phyloP scores from a whole-genome alignment of 2,888 invertebrate species.

The Ennomos erosarius region DNA sequence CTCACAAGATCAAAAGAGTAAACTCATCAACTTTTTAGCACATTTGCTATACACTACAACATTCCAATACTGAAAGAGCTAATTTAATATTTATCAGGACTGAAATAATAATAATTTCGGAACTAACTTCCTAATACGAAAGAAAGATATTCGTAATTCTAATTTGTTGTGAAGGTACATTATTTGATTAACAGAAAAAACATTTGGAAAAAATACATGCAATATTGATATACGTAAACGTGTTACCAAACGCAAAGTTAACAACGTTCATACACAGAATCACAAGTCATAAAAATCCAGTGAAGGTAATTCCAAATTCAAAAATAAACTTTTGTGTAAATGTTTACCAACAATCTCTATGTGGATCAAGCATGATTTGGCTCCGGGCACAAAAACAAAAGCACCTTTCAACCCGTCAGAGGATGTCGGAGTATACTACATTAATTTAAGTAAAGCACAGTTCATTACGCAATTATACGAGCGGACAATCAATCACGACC shows the following conservation, averaged over 20 bases:
- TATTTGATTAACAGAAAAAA: no score
- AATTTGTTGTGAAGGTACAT: no score
- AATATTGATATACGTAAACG: no score
- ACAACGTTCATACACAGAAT: background rate
- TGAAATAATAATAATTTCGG: background rate
- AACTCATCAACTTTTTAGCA: conserved; percentile 2
- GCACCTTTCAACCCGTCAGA: conserved; percentile 40
- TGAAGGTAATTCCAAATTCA: conserved; percentile 2
- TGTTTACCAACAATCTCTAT: conserved; percentile 37
- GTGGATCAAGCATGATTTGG: conserved; percentile 38
- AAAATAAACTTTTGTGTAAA: conserved; percentile 22
- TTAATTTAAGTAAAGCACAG: conserved; percentile 51
- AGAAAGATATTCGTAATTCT: no score
- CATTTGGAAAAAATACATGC: no score
- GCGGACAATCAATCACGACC: conserved; percentile 63
- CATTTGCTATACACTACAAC: background rate
- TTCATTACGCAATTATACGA: conserved; percentile 58
- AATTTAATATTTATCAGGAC: background rate
- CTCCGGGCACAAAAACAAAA: conserved; percentile 42
- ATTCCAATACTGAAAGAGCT: background rate
- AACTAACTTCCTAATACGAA: no score
- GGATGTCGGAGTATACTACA: conserved; percentile 38
- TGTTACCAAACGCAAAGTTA: no score
- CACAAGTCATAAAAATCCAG: conserved; percentile 7
- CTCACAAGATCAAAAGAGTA: conserved; percentile 3